Evolutionary conservation across 2,113 vertebrate species (phyloP), one percentile per base, ranked within the genome.

Genomic region (Sceloporus undulatus): DNA sequence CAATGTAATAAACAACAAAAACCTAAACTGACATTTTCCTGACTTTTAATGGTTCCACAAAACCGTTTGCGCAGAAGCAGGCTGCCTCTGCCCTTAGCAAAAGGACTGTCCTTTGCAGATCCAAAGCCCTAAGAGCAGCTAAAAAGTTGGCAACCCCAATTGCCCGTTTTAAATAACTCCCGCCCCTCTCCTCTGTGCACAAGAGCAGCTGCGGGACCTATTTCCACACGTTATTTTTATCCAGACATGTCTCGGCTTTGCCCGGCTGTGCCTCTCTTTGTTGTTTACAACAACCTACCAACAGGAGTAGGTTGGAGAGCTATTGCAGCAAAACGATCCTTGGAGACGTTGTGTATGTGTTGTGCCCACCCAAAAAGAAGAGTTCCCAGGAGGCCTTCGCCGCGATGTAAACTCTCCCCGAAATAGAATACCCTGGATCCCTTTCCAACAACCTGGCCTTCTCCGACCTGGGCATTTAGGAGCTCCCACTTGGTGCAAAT

Each of bases 131-230:
- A 70, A 42, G 14, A 4, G 56, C 11, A n/a, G 75, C 7, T 5
- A 34, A 23, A 25, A 42, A 34, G 38, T n/a, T 7, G 6, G 21
- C 52, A 42, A 52, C 27, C 29, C 25, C 9, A 42, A 6, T n/a
- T 34, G 16, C 11, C 4, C 73, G 29, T 23, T 21, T 74, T 66
- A 27, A 27, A 13, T 56, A 29, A 19, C 42, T 25, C n/a, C 13
- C 29, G 34, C 34, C 34, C 34, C 34, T 34, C 34, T 34, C 34
- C 34, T 34, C 4, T 0, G n/a, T 66, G 84, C 87, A 81, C 81
- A 89, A 93, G 90, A 94, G 87, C 92, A 86, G 92, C 94, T 90
- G 91, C 56, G 88, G 90, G 88, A 87, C 92, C 88, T 91, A 81
- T 85, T 87, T 75, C 90, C 90, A 85, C 10, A 0, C 59, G 84